Evolutionary conservation across 2,797 vertebrate species (phyloP), one percentile per base, ranked within the genome.

Genomic region (Scolopax bukidnonensis): DNA sequence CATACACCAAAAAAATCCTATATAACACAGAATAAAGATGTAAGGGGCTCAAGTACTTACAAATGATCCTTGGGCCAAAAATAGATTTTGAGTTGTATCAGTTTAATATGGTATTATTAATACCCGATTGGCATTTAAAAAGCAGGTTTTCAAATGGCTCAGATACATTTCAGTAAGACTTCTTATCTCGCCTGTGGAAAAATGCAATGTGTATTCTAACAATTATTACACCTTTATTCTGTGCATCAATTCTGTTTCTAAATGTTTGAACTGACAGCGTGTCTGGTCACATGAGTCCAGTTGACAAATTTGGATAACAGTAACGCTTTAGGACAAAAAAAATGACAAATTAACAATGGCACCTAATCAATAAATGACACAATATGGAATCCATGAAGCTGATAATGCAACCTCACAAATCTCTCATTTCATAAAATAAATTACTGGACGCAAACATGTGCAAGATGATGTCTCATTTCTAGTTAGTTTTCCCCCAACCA

Each of bases 361-460:
- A 99, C 98, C 98, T 99, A 99, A 99, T 99, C 99, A 99, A 99
- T 99, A 99, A 98, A 97, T 98, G 98, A 98, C 98, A 98, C 98
- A 98, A 96, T 98, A 98, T 97, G 98, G 98, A 98, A 98, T 94
- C 95, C 92, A 89, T 97, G 96, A 97, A 97, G 93, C 97, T 96
- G 94, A 96, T 97, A 97, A 97, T 97, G 95, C 92, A 97, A 92
- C 87, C 77, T 88, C 92, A 83, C 76, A 6, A 90, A 92, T 94
- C 83, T 53, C 83, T 91, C 40, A 90, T 97, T 97, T 97, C 87
- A 85, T 92, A 92, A 95, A 95, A 96, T 91, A 96, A 91, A 96
- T 91, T 74, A 91, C 74, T 54, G 83, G 63, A 94, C 51, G 33
- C 74, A 83, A 95, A 73, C 57, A 75, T 18, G 81, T 84, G 76